Base-by-base conservation (phyloP, 2,888 invertebrate species). In the Schizaphis graminum region DNA sequence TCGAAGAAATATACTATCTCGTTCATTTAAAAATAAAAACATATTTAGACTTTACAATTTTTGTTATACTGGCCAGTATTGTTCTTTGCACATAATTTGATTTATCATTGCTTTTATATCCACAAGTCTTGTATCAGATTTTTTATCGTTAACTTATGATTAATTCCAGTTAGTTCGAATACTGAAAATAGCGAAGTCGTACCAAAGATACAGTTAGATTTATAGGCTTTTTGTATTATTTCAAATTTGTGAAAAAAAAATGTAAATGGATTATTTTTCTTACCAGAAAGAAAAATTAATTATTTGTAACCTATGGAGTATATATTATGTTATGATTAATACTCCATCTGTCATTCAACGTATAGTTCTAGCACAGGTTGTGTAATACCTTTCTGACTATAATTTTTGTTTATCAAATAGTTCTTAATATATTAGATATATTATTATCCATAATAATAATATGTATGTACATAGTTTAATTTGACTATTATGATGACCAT, bases 121-220 rank as follows among this genome's bases (percentile, higher is more conserved):
- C n/a, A 35, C 16, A 67, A 35, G n/a, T 35, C n/a, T 67, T 35
- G n/a, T n/a, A 67, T 67, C 67, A 67, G 35, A 67, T 67, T 21
- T 67, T 67, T 67, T 67, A 67, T 67, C n/a, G 67, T 67, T 67
- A 67, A 21, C 67, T 67, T 67, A 67, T n/a, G 67, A 67, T 67
- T 67, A 35, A 67, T 67, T 35, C 1, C n/a, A 67, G 67, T 67
- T 67, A 35, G 67, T 35, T 67, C 13, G 26, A 67, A 26, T 21
- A 67, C 67, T 67, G 21, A n/a, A n/a, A 67, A n/a, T n/a, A 28
- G n/a, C 13, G n/a, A 67, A 67, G n/a, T 67, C 16, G 5, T n/a
- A 35, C n/a, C n/a, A 67, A 67, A 7, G 67, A 67, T 67, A 67
- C 16, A 35, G 67, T 35, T 35, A 35, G 16, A n/a, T 67, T n/a